These are phyloP conservation scores for Esox masquinongy DNA, from an alignment of 2,797 vertebrate species.

Conservation along the genomic window DNA sequence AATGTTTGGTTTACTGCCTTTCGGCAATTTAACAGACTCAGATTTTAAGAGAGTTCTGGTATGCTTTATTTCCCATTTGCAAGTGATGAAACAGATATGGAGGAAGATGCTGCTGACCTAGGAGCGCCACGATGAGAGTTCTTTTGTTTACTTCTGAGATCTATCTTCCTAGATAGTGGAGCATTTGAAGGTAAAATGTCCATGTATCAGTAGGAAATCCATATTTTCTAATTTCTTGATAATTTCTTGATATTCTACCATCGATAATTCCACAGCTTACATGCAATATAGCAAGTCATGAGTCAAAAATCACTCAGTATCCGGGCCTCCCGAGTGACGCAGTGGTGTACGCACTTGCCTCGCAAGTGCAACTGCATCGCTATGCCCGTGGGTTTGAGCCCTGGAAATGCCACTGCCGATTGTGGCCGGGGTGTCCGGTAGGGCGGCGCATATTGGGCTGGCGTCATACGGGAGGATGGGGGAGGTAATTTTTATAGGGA, in stretches of 20 bases:
- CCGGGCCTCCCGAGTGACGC: no score
- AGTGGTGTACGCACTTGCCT: no score
- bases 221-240: background rate
- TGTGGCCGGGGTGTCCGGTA: no score
- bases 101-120: slow-evolving; percentile 32
- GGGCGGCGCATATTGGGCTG: no score
- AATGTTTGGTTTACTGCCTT: slow-evolving; percentile 35
- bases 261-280: background rate
- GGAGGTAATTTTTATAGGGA: no score
- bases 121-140: slow-evolving; percentile 32
- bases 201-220: slow-evolving; percentile 11
- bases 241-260: background rate
- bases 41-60: slow-evolving; percentile 26
- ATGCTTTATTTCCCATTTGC: slow-evolving; percentile 39
- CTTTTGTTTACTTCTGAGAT: slow-evolving; percentile 30
- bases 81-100: slow-evolving; percentile 25
- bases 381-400: no score
- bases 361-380: no score
- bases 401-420: no score
- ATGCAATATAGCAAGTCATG: slow-evolving; percentile 2
- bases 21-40: slow-evolving; percentile 22
- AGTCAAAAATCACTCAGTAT: slow-evolving; percentile 1
- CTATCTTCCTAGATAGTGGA: slow-evolving; percentile 31
- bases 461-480: no score
- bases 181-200: slow-evolving; percentile 35